Evolutionary conservation across 2,888 invertebrate species (phyloP).

Genomic region (Elegia similella): DNA sequence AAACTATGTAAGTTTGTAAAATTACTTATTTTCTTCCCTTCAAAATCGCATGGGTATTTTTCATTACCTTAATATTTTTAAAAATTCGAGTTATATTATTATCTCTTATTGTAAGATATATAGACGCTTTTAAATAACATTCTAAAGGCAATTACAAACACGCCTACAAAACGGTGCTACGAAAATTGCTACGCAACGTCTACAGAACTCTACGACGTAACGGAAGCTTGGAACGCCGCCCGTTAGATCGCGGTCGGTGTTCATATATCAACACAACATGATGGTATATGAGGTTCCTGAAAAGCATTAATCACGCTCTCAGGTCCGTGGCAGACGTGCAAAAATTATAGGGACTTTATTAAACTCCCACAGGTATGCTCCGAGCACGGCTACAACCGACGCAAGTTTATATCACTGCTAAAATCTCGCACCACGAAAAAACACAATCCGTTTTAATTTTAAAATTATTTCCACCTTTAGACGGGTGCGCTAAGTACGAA

Average conservation of each 20-base stretch:
- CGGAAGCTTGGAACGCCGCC: not conserved
- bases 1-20: too few species aligned
- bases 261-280: conserved; percentile 12
- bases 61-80: too few species aligned
- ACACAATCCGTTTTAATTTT: not conserved
- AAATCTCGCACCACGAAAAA: not conserved
- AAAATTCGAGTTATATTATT: too few species aligned
- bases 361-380: conserved; percentile 34
- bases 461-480: not conserved
- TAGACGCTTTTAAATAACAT: too few species aligned
- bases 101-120: too few species aligned
- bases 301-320: conserved; percentile 41
- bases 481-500: not conserved
- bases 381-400: conserved; percentile 27
- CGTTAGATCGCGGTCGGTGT: not conserved
- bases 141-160: too few species aligned
- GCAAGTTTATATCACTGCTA: too few species aligned
- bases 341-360: conserved; percentile 23
- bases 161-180: not conserved
- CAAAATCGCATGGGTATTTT: too few species aligned
- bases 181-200: not conserved
- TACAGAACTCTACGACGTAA: not conserved
- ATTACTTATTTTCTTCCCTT: too few species aligned
- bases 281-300: conserved; percentile 26
- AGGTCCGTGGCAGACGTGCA: conserved; percentile 25